Base-by-base conservation (phyloP, 1,140 invertebrate species). In the Latrodectus geometricus region DNA sequence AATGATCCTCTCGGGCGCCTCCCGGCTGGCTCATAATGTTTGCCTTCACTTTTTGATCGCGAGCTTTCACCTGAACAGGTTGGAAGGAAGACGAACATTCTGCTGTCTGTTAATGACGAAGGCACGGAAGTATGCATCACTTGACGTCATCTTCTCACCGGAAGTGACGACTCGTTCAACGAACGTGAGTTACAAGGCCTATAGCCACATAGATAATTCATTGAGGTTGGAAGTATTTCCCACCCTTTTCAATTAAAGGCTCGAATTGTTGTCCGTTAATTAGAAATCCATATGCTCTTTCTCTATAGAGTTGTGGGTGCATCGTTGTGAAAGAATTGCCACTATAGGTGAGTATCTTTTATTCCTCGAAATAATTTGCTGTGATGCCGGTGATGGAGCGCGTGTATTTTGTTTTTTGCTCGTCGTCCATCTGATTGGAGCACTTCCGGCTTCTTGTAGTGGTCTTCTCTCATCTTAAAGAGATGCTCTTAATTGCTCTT, bases 81-180 rank as follows among this genome's bases (percentile, higher is more conserved):
- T 35, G 14, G 0, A 56, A 69, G 15, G 54, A 54, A 35, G 50
- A 35, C 69, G 21, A 50, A 17, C 23, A 35, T 35, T 35, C 35
- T 35, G 11, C 69, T 61, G 17, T 69, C 49, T 82, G 70, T 68
- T 82, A 82, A 82, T 82, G 79, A 82, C 54, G 54, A 49, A n/a
- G 61, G 9, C 15, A 61, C 61, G 83, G 83, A 86, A 77, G 75
- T 78, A 86, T 78, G 83, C 74, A 76, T 86, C 83, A 86, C 74
- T 86, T 86, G 66, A 86, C 83, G 83, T 86, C 75, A 86, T 69
- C 65, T 61, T 61, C 49, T 61, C 14, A 75, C 50, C 83, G 83
- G 83, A 86, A 86, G 83, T 77, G 74, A 78, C 81, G 56, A 75
- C 23, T n/a, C 11, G 20, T 54, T 73, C 70, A 14, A 23, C 21